Evolutionary conservation across 2,888 invertebrate genomes (phyloP), one percentile per base, ranked within the genome.

Genomic region (Ophion obscuratus): DNA sequence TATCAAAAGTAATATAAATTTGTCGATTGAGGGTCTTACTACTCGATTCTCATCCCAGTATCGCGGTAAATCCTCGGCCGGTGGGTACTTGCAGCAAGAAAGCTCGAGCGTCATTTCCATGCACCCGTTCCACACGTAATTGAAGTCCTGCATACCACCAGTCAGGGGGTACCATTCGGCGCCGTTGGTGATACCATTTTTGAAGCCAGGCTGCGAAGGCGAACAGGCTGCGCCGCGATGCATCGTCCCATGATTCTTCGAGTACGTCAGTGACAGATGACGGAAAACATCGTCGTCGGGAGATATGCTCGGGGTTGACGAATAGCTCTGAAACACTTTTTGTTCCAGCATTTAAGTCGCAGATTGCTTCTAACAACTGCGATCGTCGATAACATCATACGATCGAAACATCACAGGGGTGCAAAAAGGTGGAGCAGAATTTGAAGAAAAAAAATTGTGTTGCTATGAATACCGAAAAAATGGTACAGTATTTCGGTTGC

Each of bases 101-200:
- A 99, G 96, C 94, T 99, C 99, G 67, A 99, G 94, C 0, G 99
- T 98, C n/a, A 99, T 96, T 94, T 99, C 99, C 97, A 99, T 97
- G 93, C 98, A 98, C 17, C 98, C 98, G 91, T 97, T 97, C 97
- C 97, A 97, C 17, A 98, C 96, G 94, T 99, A 99, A 94, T 99
- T 99, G 94, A 97, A 99, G 93, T 99, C 99, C 94, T 98, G 98
- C 98, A 98, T 98, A 31, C 98, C 97, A 80, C 98, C 98, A 95
- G 97, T 97, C 7, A 98, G 95, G 0, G 98, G 97, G 94, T 98
- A 98, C 98, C 98, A 98, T 80, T 97, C 97, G 0, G 99, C 99
- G 5, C 99, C 99, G 92, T 99, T 99, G 2, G 98, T 98, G 89
- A 98, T 98, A 11, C 99, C 99, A 93, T 98, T 96, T 91, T 96